Percentiles rank a stretch among this genome's conserved stretches.
Conservation (phyloP, 92 coral and sea anemone genomes). For the Montipora capitata region DNA sequence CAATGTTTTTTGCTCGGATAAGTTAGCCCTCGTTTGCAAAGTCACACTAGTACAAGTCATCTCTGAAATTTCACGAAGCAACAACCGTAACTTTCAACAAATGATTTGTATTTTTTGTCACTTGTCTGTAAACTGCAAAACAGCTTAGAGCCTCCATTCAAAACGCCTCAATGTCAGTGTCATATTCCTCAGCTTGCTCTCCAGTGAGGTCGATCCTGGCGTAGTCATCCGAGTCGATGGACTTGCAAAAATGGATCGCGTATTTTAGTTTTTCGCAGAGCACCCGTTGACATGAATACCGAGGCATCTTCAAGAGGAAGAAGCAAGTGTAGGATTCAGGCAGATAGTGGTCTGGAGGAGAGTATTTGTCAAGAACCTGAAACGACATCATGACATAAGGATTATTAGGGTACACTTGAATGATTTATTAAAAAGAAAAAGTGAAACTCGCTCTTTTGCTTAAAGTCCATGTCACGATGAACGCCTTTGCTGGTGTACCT, state of each 20-base stretch:
- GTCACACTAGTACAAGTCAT: too few species aligned
- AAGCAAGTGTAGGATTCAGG: conserved; percentile 99
- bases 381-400: neutral
- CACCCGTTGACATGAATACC: conserved; percentile 98
- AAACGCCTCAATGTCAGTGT: conserved; percentile 89
- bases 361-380: conserved; percentile 98
- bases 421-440: too few species aligned
- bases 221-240: conserved; percentile 99
- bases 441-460: too few species aligned
- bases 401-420: neutral
- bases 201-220: conserved; percentile 98
- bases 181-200: conserved; percentile 94
- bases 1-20: too few species aligned
- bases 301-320: conserved; percentile 97
- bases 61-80: too few species aligned
- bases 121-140: too few species aligned
- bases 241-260: conserved; percentile 99
- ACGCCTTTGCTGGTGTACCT: too few species aligned
- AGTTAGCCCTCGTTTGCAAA: too few species aligned
- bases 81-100: too few species aligned
- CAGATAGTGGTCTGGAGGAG: conserved; percentile 97
- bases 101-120: too few species aligned
- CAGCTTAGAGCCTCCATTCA: neutral
- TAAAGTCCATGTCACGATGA: too few species aligned
- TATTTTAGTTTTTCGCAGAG: conserved; percentile 98